Evolutionary conservation across 30 jellyfish, hydroid and myxozoan genomes (phyloP).

Genomic region (Hydractinia echinata): DNA sequence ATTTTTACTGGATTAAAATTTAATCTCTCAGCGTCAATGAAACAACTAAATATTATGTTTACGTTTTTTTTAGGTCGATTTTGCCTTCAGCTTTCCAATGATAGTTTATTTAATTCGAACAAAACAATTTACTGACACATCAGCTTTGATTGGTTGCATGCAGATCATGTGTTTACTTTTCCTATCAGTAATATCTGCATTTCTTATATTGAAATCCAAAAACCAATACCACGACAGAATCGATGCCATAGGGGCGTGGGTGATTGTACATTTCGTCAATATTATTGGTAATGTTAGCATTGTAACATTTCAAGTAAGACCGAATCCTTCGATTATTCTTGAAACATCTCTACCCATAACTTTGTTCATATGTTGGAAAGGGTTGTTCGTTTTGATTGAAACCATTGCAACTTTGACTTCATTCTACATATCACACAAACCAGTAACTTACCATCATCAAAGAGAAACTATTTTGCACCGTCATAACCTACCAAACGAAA

Average conservation of each 20-base stretch:
- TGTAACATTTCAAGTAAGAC: not conserved
- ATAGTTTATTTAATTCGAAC: not conserved
- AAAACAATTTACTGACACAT: not conserved
- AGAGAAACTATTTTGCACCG: too few relatives aligned
- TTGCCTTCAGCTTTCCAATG: not conserved
- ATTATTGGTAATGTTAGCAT: not conserved
- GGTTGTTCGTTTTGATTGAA: not conserved
- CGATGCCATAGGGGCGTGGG: conserved; percentile 22
- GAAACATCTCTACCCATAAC: not conserved
- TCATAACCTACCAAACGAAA: too few relatives aligned
- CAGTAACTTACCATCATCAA: not conserved
- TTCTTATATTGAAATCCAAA: not conserved
- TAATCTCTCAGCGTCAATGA: too few relatives aligned
- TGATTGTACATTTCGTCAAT: conserved; percentile 4
- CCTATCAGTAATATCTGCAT: not conserved
- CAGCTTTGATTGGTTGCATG: conserved; percentile 4
- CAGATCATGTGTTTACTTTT: not conserved
- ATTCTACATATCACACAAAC: not conserved
- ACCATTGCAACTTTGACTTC: not conserved
- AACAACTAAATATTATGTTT: too few relatives aligned
- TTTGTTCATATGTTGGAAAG: conserved; percentile 7
- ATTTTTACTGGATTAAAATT: too few relatives aligned
- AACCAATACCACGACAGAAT: conserved; percentile 4
- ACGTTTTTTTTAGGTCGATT: conserved; percentile 10
- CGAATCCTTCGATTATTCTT: not conserved